These are phyloP conservation scores for Parotocinclus haroldoi DNA, from an alignment of 2,797 vertebrate genomes.

Conservation along the genomic window DNA sequence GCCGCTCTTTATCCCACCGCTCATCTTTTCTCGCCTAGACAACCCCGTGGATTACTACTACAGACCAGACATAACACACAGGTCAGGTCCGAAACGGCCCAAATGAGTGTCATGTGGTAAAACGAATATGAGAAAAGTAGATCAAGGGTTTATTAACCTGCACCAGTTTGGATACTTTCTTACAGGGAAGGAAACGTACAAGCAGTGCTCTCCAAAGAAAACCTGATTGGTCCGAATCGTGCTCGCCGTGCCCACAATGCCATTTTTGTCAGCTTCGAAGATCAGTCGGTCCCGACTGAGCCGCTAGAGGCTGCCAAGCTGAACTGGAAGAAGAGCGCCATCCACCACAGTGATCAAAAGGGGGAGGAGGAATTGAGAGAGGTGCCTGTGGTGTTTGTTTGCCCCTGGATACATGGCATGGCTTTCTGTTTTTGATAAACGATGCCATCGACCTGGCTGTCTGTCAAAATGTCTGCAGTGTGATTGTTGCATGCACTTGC, in stretches of 20 bases:
- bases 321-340: slow-evolving; percentile 74
- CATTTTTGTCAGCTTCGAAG: slow-evolving; percentile 83
- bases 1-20: slow-evolving; percentile 86
- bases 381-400: slow-evolving; percentile 59
- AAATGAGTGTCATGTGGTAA: not conserved
- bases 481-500: no score
- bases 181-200: slow-evolving; percentile 68
- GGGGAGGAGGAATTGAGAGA: slow-evolving; percentile 71
- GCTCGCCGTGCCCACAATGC: slow-evolving; percentile 82
- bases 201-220: slow-evolving; percentile 63
- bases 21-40: slow-evolving; percentile 93
- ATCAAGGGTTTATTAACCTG: no score
- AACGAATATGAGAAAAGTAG: no score
- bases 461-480: no score
- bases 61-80: slow-evolving; percentile 80
- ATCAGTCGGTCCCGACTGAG: slow-evolving; percentile 66
- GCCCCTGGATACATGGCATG: no score
- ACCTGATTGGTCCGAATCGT: slow-evolving; percentile 79
- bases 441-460: no score
- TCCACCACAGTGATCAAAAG: slow-evolving; percentile 67
- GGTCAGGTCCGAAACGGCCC: slow-evolving; percentile 38
- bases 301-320: slow-evolving; percentile 72
- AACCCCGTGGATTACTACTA: slow-evolving; percentile 87
- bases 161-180: no score
- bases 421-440: no score